phyloP scores from a whole-genome alignment of 2,888 invertebrate genomes.

The Notodonta ziczac region DNA sequence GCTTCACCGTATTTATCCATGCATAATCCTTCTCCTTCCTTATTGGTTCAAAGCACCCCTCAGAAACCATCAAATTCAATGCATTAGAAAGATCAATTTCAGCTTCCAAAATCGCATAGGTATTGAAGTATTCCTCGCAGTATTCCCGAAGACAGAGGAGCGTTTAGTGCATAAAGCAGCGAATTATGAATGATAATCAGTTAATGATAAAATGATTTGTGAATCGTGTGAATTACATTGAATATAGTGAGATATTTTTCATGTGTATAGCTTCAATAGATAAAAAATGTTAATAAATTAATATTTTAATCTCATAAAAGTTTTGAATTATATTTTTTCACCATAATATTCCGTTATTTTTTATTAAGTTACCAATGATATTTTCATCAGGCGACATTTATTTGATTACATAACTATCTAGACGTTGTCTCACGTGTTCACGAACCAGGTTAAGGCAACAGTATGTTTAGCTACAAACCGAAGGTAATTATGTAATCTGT shows the following conservation, averaged over 20 bases:
- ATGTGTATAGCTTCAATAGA: too few relatives aligned
- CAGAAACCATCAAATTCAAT: conserved; percentile 34
- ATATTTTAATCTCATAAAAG: too few relatives aligned
- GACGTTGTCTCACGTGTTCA: background rate
- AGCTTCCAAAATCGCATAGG: background rate
- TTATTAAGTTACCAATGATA: background rate
- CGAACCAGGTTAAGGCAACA: background rate
- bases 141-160: conserved; percentile 46
- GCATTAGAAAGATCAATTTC: background rate
- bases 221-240: conserved; percentile 9
- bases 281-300: too few relatives aligned
- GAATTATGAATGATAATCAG: conserved; percentile 41
- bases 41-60: conserved; percentile 5
- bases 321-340: too few relatives aligned
- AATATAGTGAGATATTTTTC: background rate
- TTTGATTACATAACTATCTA: background rate
- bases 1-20: background rate
- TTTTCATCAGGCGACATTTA: background rate
- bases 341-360: too few relatives aligned
- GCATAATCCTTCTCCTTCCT: too few relatives aligned
- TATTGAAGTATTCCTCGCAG: background rate
- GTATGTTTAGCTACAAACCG: background rate
- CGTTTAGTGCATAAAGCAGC: conserved; percentile 67
- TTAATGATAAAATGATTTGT: conserved; percentile 28
- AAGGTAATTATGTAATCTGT: background rate